A percentile compares a stretch with the other conserved stretches of the same genome.
Conservation (phyloP, 2,888 invertebrate species). For the Corythucha ciliata region DNA sequence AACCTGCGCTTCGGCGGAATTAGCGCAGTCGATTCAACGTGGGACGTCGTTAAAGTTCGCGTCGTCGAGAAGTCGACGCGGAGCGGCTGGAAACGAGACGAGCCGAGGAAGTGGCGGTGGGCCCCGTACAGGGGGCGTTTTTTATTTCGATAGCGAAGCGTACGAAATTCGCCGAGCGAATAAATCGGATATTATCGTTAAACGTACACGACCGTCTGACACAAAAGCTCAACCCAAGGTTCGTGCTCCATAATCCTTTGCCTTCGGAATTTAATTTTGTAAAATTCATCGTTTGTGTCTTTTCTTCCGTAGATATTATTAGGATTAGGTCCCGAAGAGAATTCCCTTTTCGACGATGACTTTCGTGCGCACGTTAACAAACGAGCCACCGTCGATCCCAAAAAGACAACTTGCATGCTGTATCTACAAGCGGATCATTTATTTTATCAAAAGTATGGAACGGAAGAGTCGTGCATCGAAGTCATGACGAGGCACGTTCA, state of each 20-base stretch:
- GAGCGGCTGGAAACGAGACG: background rate
- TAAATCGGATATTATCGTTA: slow-evolving; percentile 43
- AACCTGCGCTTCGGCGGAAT: slow-evolving; percentile 29
- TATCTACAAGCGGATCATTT: slow-evolving; percentile 94
- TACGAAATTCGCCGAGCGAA: slow-evolving; percentile 29
- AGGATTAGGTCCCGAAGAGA: slow-evolving; percentile 29
- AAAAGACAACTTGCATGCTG: slow-evolving; percentile 87
- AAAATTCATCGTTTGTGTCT: background rate
- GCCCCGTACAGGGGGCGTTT: slow-evolving; percentile 51
- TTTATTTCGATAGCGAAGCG: slow-evolving; percentile 29
- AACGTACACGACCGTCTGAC: slow-evolving; percentile 44
- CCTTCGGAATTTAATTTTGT: background rate
- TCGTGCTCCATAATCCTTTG: background rate
- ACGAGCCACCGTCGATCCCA: slow-evolving; percentile 65
- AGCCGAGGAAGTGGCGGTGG: slow-evolving; percentile 59
- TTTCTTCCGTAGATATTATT: slow-evolving; percentile 41
- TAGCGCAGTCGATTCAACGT: slow-evolving; percentile 24
- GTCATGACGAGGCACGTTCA: slow-evolving; percentile 92
- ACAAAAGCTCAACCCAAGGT: slow-evolving; percentile 21
- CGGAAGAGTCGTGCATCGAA: slow-evolving; percentile 89
- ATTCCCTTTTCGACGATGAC: slow-evolving; percentile 36
- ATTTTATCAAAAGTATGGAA: slow-evolving; percentile 88
- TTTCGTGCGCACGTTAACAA: slow-evolving; percentile 52
- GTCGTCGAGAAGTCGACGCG: slow-evolving; percentile 12
- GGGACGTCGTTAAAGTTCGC: slow-evolving; percentile 13